Evolutionary conservation across 2,888 invertebrate genomes (phyloP).

Genomic region (Acronicta alni): DNA sequence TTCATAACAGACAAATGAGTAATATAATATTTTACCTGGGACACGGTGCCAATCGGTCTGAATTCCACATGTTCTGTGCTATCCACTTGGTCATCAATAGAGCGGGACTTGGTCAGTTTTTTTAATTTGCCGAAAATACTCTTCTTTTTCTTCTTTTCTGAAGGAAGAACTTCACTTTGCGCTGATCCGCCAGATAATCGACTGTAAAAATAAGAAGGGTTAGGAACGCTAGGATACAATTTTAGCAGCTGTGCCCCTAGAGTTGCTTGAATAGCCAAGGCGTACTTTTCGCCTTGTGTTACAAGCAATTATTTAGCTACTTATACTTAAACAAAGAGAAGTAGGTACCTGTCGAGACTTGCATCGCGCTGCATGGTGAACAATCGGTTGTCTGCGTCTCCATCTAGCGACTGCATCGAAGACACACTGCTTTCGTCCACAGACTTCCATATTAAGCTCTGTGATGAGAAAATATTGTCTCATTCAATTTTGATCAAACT

Average conservation of each 20-base stretch:
- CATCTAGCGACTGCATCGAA: conserved; percentile 94
- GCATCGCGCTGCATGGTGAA: conserved; percentile 92
- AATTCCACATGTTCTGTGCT: conserved; percentile 81
- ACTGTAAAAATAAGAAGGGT: conserved; percentile 71
- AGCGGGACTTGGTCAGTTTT: conserved; percentile 95
- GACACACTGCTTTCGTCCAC: conserved; percentile 95
- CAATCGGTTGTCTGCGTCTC: conserved; percentile 90
- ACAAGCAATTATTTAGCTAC: too few species aligned
- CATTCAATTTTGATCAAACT: background rate
- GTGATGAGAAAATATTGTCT: background rate
- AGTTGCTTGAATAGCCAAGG: too few species aligned
- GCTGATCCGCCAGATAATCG: conserved; percentile 95
- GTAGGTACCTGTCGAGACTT: conserved; percentile 93
- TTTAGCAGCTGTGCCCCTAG: too few species aligned
- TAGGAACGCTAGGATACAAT: background rate
- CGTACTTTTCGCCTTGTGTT: too few species aligned
- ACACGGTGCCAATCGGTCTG: conserved; percentile 87
- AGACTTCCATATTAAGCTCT: conserved; percentile 94
- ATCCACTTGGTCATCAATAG: conserved; percentile 92
- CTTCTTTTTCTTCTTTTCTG: conserved; percentile 95
- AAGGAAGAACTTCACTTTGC: conserved; percentile 93
- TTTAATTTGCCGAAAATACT: conserved; percentile 95
- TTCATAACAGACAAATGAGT: too few species aligned
- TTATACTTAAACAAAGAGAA: too few species aligned
- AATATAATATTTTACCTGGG: conserved; percentile 72